Conservation (phyloP, 1,140 invertebrate genomes). For the Sipha flava region DNA sequence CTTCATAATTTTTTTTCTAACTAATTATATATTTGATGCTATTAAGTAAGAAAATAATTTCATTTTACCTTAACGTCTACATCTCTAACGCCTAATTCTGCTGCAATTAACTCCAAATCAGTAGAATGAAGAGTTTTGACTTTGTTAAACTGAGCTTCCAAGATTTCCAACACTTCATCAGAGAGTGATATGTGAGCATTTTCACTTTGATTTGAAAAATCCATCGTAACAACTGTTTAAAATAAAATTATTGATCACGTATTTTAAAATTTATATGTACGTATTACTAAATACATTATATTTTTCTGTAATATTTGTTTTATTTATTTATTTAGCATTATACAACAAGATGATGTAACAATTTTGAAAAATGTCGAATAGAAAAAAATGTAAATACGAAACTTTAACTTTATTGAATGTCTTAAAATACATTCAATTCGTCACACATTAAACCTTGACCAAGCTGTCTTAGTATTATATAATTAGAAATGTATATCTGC, state of each 20-base stretch:
- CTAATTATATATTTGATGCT: not conserved
- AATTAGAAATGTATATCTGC: not conserved
- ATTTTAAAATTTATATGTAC: too few relatives aligned
- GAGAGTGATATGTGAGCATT: slow-evolving; percentile 38
- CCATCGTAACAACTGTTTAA: not conserved
- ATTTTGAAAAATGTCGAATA: not conserved
- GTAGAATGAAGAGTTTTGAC: slow-evolving; percentile 48
- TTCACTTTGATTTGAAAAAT: not conserved
- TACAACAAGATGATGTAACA: too few relatives aligned
- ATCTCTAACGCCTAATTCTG: slow-evolving; percentile 48
- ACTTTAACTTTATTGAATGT: not conserved
- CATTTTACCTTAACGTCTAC: slow-evolving; percentile 46
- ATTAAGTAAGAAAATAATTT: not conserved
- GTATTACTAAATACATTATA: too few relatives aligned
- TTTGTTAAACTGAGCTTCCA: slow-evolving; percentile 48
- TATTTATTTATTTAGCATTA: too few relatives aligned
- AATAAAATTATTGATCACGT: too few relatives aligned
- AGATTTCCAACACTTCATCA: slow-evolving; percentile 45
- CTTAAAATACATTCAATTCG: not conserved
- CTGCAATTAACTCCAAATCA: slow-evolving; percentile 48
- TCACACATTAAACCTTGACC: not conserved
- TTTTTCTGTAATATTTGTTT: too few relatives aligned
- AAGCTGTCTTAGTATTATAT: not conserved
- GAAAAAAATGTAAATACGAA: not conserved
- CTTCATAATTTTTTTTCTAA: not conserved